Percentiles rank a stretch among this genome's conserved stretches.
These are phyloP conservation scores for Ceratosolen solmsi DNA, from an alignment of 1,140 invertebrate species.

Conservation along the genomic window DNA sequence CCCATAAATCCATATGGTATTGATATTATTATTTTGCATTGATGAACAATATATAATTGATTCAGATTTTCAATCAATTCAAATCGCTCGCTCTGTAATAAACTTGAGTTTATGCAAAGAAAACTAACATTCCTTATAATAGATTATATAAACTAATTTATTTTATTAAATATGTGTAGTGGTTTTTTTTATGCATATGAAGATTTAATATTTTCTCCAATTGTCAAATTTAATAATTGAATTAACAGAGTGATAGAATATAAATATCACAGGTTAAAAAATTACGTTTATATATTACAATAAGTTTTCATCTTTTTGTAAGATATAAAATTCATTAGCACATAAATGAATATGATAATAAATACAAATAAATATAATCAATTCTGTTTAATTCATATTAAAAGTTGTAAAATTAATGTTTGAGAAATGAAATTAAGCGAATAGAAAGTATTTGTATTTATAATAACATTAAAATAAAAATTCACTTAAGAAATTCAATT, in stretches of 20 bases:
- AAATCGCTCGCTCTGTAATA: conserved; percentile 20
- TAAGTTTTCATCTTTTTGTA: background rate
- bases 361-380: conserved; percentile 22
- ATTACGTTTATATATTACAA: background rate
- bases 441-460: conserved; percentile 29
- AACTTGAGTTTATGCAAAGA: conserved; percentile 36
- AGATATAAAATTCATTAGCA: background rate
- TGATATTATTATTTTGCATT: conserved; percentile 25
- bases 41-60: conserved; percentile 42
- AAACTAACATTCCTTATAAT: conserved; percentile 44
- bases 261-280: no score
- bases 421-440: no score
- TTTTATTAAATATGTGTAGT: conserved; percentile 25
- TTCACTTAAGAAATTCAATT: background rate
- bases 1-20: no score
- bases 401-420: background rate
- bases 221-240: background rate
- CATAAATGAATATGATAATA: conserved; percentile 5
- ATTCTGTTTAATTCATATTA: conserved; percentile 20
- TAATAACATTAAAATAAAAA: conserved; percentile 1
- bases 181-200: conserved; percentile 5
- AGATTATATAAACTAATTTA: conserved; percentile 44
- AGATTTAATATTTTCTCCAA: background rate
- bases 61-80: conserved; percentile 18
- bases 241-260: background rate